Evolutionary conservation across 1,140 invertebrate species (phyloP).

Genomic region (Holcopasites calliopsidis): DNA sequence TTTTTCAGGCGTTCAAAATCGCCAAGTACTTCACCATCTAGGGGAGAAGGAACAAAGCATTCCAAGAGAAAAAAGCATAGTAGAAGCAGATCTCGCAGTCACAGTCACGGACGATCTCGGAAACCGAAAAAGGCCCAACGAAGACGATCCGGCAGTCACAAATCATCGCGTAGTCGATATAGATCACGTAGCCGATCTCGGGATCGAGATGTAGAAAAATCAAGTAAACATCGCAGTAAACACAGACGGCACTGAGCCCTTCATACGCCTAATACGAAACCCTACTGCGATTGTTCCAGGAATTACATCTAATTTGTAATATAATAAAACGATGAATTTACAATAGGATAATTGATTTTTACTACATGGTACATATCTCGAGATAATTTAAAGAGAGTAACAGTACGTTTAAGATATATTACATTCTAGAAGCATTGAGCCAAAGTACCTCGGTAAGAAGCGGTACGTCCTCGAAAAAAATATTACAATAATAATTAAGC

Average conservation of each 20-base stretch:
- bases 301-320: constrained; percentile 33
- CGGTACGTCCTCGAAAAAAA: constrained; percentile 51
- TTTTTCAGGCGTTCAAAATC: constrained; percentile 73
- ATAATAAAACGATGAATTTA: constrained; percentile 22
- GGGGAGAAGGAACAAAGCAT: constrained; percentile 74
- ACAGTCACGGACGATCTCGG: constrained; percentile 78
- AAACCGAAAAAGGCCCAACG: constrained; percentile 77
- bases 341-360: constrained; percentile 23
- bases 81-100: constrained; percentile 80
- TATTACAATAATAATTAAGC: constrained; percentile 49
- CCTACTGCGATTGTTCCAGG: not conserved
- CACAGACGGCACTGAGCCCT: constrained; percentile 69
- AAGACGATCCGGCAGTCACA: constrained; percentile 78
- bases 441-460: constrained; percentile 26
- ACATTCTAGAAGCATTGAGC: constrained; percentile 11
- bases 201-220: constrained; percentile 75
- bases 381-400: constrained; percentile 24
- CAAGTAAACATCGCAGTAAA: constrained; percentile 75
- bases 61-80: constrained; percentile 79
- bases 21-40: constrained; percentile 69
- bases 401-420: constrained; percentile 24
- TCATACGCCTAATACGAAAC: not conserved
- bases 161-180: constrained; percentile 79
- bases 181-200: constrained; percentile 80
- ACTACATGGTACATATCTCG: constrained; percentile 30